Base-by-base conservation (phyloP, 2,797 vertebrate genomes). In the Antennarius maculatus region DNA sequence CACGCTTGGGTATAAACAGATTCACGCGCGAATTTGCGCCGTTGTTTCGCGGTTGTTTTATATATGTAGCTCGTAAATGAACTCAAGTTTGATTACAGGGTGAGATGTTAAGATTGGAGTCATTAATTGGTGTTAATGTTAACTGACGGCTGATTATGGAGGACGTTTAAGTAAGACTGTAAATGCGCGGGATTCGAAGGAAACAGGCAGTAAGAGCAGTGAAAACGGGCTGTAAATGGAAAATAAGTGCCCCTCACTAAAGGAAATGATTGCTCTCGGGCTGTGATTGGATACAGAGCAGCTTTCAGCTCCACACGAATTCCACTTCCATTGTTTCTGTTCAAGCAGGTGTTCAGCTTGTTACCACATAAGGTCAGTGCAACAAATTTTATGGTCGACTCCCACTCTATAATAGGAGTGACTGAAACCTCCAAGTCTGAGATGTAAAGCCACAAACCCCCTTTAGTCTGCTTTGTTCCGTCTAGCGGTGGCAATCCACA, bases 1-100 rank as follows among this genome's bases (percentile, higher is more conserved):
- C 79, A 46, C n/a, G 63, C 66, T 13, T 12, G 47, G 64, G 54
- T 64, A 56, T 41, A 61, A 61, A 69, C 63, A 53, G 23, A 61
- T n/a, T 50, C 47, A 49, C 57, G 54, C 48, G 52, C 55, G 17
- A 57, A 47, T 8, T 11, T 12, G 45, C 28, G 45, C 23, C 31
- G 45, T 43, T 49, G 47, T 68, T 73, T 61, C 55, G 62, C 17
- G 3, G 11, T 34, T 8, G 1, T 23, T 23, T 23, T 23, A 23
- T 23, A 1, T 23, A 15, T 4, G 5, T 15, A 29, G 12, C 16
- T 3, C 5, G 5, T 10, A 4, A 4, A 11, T 13, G 2, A 45
- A 8, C 28, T 6, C 6, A 28, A 27, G 23, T 17, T 39, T 39
- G 2, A 39, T 39, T 39, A 1, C 37, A 11, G 37, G 2, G 11